Evolutionary conservation across 2,113 vertebrate species (phyloP).

Genomic region (Dipodomys merriami): DNA sequence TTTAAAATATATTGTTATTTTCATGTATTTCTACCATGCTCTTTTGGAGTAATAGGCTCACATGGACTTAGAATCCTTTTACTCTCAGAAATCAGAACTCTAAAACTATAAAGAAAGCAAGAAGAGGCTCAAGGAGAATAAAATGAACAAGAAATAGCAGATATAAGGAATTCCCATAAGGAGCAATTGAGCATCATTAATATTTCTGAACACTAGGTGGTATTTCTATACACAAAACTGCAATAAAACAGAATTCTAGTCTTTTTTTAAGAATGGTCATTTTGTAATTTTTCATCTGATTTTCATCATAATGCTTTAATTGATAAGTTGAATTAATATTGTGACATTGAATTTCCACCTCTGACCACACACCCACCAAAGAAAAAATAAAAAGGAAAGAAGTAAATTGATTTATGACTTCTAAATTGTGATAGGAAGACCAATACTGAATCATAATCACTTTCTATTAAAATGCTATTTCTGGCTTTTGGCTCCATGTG

Average conservation of each 20-base stretch:
- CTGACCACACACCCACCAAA: no score
- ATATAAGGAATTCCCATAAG: background rate
- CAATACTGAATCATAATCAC: background rate
- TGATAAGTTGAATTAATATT: background rate
- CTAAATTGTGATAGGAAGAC: background rate
- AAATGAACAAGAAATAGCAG: background rate
- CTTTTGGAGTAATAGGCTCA: background rate
- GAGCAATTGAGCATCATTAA: background rate
- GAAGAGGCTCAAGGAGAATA: background rate
- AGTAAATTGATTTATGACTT: background rate
- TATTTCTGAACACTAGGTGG: constrained; percentile 38
- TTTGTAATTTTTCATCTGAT: background rate
- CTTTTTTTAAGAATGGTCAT: background rate
- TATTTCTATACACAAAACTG: background rate
- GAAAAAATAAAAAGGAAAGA: background rate
- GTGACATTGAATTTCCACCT: background rate
- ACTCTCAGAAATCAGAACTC: background rate
- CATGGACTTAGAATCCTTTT: background rate
- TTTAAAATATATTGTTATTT: background rate
- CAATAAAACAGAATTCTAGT: background rate
- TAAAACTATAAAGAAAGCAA: background rate
- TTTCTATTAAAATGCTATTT: background rate
- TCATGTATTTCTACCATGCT: background rate
- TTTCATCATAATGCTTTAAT: background rate
- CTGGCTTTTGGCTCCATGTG: background rate